A percentile compares a stretch with the other conserved stretches of the same genome.
These are phyloP conservation scores for Acanthaster planci DNA, from an alignment of 35 echinoderm and acorn worm genomes.

Conservation along the genomic window DNA sequence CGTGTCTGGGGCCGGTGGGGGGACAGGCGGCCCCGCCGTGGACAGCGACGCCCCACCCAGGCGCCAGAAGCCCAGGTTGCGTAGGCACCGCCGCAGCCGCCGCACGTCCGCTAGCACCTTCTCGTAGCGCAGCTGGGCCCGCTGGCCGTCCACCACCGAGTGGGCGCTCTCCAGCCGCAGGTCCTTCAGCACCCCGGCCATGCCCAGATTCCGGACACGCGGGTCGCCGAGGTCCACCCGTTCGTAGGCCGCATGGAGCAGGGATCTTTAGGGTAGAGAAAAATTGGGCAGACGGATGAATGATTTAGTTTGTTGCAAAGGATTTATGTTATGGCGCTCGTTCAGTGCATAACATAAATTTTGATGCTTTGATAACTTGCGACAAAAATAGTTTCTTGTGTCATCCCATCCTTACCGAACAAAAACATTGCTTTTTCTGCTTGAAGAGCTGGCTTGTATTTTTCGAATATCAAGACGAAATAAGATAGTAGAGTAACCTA, in stretches of 20 bases:
- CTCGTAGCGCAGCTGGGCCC: slow-evolving; percentile 30
- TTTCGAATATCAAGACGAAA: neutral
- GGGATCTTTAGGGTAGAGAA: neutral
- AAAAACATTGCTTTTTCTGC: neutral
- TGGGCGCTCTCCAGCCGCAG: slow-evolving; percentile 7
- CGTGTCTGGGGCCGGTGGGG: neutral
- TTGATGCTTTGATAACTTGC: too few relatives aligned
- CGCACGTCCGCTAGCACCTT: slow-evolving; percentile 33
- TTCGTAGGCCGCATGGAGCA: neutral
- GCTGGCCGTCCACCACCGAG: slow-evolving; percentile 32
- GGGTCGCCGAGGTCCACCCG: slow-evolving; percentile 9
- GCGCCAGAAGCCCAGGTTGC: slow-evolving; percentile 21
- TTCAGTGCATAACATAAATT: too few relatives aligned
- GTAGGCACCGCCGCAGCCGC: slow-evolving; percentile 14
- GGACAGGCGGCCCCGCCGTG: too few relatives aligned
- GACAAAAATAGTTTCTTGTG: too few relatives aligned
- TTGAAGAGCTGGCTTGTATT: neutral
- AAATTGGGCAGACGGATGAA: too few relatives aligned
- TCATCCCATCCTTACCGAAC: neutral
- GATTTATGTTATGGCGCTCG: too few relatives aligned
- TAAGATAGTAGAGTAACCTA: neutral
- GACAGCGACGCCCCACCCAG: neutral
- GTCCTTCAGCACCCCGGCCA: slow-evolving; percentile 13
- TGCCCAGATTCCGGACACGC: slow-evolving; percentile 6
- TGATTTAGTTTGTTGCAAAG: too few relatives aligned